phyloP scores from a whole-genome alignment of 2,113 vertebrate genomes.

The Todiramphus chloris region DNA sequence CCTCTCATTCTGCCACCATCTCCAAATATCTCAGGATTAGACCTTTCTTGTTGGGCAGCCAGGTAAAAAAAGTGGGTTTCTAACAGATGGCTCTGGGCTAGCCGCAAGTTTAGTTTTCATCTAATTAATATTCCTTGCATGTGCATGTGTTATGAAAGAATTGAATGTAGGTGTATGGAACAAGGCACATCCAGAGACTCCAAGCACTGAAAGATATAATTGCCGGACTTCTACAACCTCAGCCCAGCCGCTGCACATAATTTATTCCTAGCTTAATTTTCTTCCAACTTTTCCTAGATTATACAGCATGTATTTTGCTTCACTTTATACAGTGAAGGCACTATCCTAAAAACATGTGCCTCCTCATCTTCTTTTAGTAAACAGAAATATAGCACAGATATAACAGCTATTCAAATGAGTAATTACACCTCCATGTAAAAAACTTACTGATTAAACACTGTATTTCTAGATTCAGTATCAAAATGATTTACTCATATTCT shows the following conservation, averaged over 20 bases:
- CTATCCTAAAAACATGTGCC: neutral
- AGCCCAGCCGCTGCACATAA: neutral
- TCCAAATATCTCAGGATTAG: neutral
- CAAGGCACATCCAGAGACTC: neutral
- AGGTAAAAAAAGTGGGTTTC: constrained; percentile 26
- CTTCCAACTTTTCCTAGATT: neutral
- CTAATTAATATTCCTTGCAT: constrained; percentile 32
- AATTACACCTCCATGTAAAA: neutral
- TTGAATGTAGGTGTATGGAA: neutral
- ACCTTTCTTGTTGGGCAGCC: constrained; percentile 32
- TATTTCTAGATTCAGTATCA: neutral
- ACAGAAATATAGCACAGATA: neutral
- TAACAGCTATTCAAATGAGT: neutral
- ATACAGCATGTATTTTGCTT: neutral
- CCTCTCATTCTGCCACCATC: neutral
- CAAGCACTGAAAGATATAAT: neutral
- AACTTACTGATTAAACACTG: neutral
- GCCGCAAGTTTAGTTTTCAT: neutral
- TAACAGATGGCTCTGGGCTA: constrained; percentile 28
- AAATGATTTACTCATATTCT: neutral
- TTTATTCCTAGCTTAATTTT: neutral
- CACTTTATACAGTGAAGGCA: neutral
- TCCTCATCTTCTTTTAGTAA: neutral
- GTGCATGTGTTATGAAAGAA: constrained; percentile 14
- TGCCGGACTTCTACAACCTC: neutral